Conservation (phyloP, 2,888 invertebrate species). For the Corythucha ciliata region DNA sequence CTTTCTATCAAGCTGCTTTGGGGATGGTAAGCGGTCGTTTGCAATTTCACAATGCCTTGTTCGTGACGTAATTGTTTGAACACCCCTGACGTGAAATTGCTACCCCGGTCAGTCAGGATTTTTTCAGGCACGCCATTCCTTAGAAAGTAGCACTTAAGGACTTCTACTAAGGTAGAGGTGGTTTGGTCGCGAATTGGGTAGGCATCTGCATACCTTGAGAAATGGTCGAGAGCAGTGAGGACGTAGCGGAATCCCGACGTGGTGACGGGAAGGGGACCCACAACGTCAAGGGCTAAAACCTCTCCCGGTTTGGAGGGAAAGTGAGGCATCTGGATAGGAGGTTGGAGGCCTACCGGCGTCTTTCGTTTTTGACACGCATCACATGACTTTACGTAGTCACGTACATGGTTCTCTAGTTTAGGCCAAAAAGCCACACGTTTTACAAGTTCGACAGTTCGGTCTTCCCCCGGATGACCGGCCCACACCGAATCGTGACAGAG, state of each 20-base stretch:
- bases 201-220: constrained; percentile 36
- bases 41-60: constrained; percentile 26
- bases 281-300: constrained; percentile 38
- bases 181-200: constrained; percentile 38
- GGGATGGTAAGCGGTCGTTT: constrained; percentile 37
- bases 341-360: constrained; percentile 28
- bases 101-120: constrained; percentile 41
- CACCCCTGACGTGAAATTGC: constrained; percentile 36
- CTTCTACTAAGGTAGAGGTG: constrained; percentile 37
- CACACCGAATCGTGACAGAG: constrained; percentile 31
- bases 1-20: constrained; percentile 37
- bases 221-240: constrained; percentile 36
- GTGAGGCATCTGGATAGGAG: constrained; percentile 38
- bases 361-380: constrained; percentile 39
- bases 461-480: constrained; percentile 36
- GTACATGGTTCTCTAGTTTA: constrained; percentile 38
- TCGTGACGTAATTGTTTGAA: neutral
- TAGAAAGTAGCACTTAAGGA: constrained; percentile 37
- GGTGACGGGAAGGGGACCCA: constrained; percentile 38
- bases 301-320: constrained; percentile 36
- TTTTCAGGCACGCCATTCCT: constrained; percentile 39
- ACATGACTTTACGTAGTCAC: constrained; percentile 37
- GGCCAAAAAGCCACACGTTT: constrained; percentile 37
- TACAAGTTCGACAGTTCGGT: constrained; percentile 34
- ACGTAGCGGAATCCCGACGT: constrained; percentile 38